Conservation (phyloP, 2,113 vertebrate species). For the Speoplatyrhinus poulsoni region DNA sequence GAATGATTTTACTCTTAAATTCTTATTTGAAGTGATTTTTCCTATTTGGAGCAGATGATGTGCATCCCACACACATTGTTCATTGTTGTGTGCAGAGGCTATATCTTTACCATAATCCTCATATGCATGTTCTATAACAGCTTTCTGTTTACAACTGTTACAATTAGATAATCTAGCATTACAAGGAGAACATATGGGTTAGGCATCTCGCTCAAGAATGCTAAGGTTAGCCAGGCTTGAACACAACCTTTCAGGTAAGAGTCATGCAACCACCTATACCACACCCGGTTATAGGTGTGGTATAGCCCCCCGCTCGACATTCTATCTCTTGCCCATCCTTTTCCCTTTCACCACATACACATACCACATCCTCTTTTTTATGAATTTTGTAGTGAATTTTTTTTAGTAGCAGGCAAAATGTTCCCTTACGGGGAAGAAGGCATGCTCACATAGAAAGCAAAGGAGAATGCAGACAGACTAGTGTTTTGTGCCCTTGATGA, state of each 20-base stretch:
- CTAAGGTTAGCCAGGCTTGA: too few relatives aligned
- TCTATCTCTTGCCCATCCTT: too few relatives aligned
- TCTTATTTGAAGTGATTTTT: constrained; percentile 27
- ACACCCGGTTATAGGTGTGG: too few relatives aligned
- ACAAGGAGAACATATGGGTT: too few relatives aligned
- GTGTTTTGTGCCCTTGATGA: constrained; percentile 50
- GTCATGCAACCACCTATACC: not conserved
- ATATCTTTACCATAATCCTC: not conserved
- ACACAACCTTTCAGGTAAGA: too few relatives aligned
- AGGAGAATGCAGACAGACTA: constrained; percentile 11
- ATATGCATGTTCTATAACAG: not conserved
- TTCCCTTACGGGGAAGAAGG: constrained; percentile 17
- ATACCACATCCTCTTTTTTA: not conserved
- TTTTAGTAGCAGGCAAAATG: constrained; percentile 8
- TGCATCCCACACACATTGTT: too few relatives aligned
- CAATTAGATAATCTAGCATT: too few relatives aligned
- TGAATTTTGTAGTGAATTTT: too few relatives aligned
- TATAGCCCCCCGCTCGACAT: not conserved
- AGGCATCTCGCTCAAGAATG: too few relatives aligned
- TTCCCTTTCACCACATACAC: not conserved
- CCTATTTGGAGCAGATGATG: constrained; percentile 5
- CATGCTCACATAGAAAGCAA: constrained; percentile 15
- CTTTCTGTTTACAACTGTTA: not conserved
- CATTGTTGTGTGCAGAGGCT: not conserved
- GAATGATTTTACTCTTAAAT: constrained; percentile 38